Percentiles rank a stretch among this genome's conserved stretches.
These are phyloP conservation scores for Rhinogobio ventralis DNA, from an alignment of 2,797 vertebrate species.

Conservation along the genomic window DNA sequence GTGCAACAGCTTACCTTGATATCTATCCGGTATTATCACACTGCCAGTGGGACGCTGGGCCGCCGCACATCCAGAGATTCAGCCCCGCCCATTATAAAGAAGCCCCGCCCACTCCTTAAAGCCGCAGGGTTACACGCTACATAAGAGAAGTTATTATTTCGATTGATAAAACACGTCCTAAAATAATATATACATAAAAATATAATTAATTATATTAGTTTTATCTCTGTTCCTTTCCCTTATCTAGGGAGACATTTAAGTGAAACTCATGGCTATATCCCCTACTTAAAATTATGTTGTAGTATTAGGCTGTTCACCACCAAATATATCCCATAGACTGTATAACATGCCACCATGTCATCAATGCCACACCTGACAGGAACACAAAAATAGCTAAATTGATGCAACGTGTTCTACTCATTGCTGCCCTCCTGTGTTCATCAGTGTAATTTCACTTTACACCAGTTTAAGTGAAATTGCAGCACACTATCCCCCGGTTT, in stretches of 20 bases:
- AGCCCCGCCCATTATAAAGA: not conserved
- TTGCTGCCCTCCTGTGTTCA: constrained; percentile 23
- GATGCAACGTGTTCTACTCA: not conserved
- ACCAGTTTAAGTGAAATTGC: not conserved
- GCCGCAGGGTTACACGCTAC: constrained; percentile 2
- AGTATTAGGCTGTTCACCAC: not conserved
- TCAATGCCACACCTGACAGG: not conserved
- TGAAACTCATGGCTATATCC: not conserved
- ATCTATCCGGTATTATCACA: not conserved
- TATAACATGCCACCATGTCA: not conserved
- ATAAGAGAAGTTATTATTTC: not conserved
- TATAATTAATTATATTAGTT: not conserved
- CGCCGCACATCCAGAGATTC: not conserved
- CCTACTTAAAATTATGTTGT: not conserved
- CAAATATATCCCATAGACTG: not conserved
- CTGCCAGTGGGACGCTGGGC: not conserved
- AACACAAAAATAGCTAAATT: not conserved
- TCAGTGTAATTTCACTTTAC: not conserved
- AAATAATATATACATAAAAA: not conserved
- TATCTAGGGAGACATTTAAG: not conserved
- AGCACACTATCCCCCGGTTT: no score
- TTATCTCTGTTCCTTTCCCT: not conserved
- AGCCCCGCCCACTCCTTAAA: constrained; percentile 42
- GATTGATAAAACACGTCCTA: not conserved
- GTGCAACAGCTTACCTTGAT: constrained; percentile 1